Conservation (phyloP, 2,888 invertebrate species). For the Venustoraphidia nigricollis region DNA sequence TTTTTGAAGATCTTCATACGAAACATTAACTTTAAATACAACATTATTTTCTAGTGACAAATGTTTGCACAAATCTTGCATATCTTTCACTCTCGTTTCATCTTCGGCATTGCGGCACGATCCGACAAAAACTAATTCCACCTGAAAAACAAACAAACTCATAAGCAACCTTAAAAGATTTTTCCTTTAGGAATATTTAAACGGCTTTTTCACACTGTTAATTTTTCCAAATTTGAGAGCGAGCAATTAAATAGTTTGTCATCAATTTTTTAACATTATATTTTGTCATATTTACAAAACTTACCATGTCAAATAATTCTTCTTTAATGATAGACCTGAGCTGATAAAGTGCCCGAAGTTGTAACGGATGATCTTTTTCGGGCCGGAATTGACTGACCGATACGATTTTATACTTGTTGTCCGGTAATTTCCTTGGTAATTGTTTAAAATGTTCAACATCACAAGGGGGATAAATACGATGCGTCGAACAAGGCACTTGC, state of each 20-base stretch:
- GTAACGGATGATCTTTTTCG: slow-evolving; percentile 93
- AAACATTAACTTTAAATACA: slow-evolving; percentile 76
- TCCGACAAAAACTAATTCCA: slow-evolving; percentile 71
- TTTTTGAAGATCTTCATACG: slow-evolving; percentile 62
- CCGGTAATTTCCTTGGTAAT: slow-evolving; percentile 28
- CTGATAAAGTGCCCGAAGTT: slow-evolving; percentile 73
- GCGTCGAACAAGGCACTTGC: slow-evolving; percentile 47
- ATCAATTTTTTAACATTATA: too few species aligned
- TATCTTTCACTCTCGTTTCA: slow-evolving; percentile 58
- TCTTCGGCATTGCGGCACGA: slow-evolving; percentile 82
- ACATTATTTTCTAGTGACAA: slow-evolving; percentile 72
- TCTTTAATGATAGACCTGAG: slow-evolving; percentile 60
- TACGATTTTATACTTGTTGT: slow-evolving; percentile 53
- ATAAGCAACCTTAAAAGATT: neutral
- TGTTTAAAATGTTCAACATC: slow-evolving; percentile 56
- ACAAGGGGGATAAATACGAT: slow-evolving; percentile 89
- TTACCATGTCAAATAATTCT: slow-evolving; percentile 48
- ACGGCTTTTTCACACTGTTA: neutral
- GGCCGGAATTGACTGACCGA: slow-evolving; percentile 94
- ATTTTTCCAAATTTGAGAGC: neutral
- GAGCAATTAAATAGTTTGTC: too few species aligned
- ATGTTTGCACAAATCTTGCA: slow-evolving; percentile 68
- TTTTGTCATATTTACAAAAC: slow-evolving; percentile 12
- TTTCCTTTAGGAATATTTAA: neutral
- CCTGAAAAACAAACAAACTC: slow-evolving; percentile 29